These are phyloP conservation scores for Phyto melanocephala DNA, from an alignment of 2,888 invertebrate genomes.

Conservation along the genomic window DNA sequence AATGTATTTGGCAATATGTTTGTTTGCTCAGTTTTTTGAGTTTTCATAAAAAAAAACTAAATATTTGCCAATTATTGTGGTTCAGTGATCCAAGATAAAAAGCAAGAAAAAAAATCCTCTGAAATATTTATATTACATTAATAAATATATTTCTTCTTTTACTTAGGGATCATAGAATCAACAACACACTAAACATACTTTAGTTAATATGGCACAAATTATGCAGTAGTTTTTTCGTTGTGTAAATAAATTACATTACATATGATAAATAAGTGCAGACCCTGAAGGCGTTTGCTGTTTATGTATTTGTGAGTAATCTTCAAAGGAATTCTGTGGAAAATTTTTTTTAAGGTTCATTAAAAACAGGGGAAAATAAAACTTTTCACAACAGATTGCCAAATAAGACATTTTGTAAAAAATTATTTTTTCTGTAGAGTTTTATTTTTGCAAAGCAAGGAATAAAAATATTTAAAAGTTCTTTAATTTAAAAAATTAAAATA, in stretches of 20 bases:
- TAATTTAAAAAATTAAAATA: too few species aligned
- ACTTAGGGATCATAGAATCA: neutral
- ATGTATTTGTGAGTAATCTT: neutral
- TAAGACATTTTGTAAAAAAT: too few species aligned
- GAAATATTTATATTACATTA: neutral
- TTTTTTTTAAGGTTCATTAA: too few species aligned
- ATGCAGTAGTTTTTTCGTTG: constrained; percentile 28
- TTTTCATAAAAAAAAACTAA: neutral
- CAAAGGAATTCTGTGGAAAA: too few species aligned
- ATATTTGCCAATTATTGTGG: constrained; percentile 56
- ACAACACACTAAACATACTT: too few species aligned
- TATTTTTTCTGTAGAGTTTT: too few species aligned
- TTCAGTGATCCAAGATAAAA: constrained; percentile 40
- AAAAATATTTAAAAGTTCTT: too few species aligned
- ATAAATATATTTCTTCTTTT: neutral
- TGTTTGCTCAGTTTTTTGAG: neutral
- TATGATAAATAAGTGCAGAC: constrained; percentile 28
- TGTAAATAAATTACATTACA: constrained; percentile 52
- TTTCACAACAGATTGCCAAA: too few species aligned
- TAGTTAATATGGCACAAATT: constrained; percentile 40
- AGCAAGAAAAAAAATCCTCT: neutral
- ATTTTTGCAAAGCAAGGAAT: too few species aligned
- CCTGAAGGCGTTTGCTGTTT: constrained; percentile 7
- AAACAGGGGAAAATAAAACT: neutral
- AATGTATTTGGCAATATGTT: neutral